Conservation (phyloP, 2,113 vertebrate genomes). For the Polypterus senegalus region DNA sequence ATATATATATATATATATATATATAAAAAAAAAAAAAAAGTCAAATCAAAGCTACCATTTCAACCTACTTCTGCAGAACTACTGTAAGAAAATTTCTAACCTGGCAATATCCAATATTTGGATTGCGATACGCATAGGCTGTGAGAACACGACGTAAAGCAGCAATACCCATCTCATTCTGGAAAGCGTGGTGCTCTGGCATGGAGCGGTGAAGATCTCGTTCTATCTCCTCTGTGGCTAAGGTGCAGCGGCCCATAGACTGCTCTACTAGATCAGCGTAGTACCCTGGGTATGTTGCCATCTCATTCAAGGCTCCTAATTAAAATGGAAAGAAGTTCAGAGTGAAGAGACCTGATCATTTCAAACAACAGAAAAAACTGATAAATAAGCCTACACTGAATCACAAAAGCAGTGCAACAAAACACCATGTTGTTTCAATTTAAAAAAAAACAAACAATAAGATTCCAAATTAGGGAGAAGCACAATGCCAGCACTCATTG, state of each 20-base stretch:
- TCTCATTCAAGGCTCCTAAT: slow-evolving; percentile 87
- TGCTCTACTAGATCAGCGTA: slow-evolving; percentile 77
- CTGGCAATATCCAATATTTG: slow-evolving; percentile 93
- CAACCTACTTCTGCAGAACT: too few species aligned
- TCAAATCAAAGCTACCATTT: too few species aligned
- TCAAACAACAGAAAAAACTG: too few species aligned
- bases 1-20: too few species aligned
- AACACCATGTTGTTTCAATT: too few species aligned
- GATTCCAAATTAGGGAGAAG: too few species aligned
- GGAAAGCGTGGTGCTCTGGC: slow-evolving; percentile 93
- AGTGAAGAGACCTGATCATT: too few species aligned
- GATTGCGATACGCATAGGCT: slow-evolving; percentile 90
- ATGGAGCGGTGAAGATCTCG: slow-evolving; percentile 93
- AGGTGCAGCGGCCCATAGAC: slow-evolving; percentile 68
- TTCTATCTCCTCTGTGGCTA: slow-evolving; percentile 94
- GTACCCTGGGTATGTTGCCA: slow-evolving; percentile 81
- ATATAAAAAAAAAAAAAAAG: slow-evolving; percentile 4
- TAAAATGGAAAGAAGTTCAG: too few species aligned
- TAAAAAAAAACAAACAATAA: too few species aligned
- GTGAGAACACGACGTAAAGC: slow-evolving; percentile 89
- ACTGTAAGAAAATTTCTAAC: slow-evolving; percentile 33
- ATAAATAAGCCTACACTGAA: too few species aligned
- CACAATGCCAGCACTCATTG: too few species aligned
- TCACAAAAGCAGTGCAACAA: too few species aligned
- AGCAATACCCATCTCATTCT: slow-evolving; percentile 85